phyloP scores from a whole-genome alignment of 2,113 vertebrate species.

The Mus musculus region GRCm39 chr3:44527001-44527500 shows the following conservation, averaged over 20 bases:
- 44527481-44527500: not conserved
- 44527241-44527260: conserved; percentile 70
- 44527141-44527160: conserved; percentile 57
- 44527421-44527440: not conserved
- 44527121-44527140: conserved; percentile 58
- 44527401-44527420: not conserved
- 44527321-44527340: conserved; percentile 49
- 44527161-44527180: conserved; percentile 56
- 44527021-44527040: not conserved
- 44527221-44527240: conserved; percentile 69
- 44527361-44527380: conserved; percentile 14
- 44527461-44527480: conserved; percentile 32
- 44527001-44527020: not conserved
- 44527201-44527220: conserved; percentile 72
- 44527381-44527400: conserved; percentile 54
- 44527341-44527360: conserved; percentile 29
- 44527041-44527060: conserved; percentile 30
- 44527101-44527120: conserved; percentile 43
- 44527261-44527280: conserved; percentile 57
- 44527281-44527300: conserved; percentile 69
- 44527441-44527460: not conserved
- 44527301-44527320: conserved; percentile 64
- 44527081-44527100: not conserved
- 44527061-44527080: conserved; percentile 1
- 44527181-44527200: conserved; percentile 70